Percentiles rank a stretch among this genome's conserved stretches.
These are phyloP conservation scores for Nematostella vectensis DNA, from an alignment of 92 coral and sea anemone genomes.

Conservation along the genomic window DNA sequence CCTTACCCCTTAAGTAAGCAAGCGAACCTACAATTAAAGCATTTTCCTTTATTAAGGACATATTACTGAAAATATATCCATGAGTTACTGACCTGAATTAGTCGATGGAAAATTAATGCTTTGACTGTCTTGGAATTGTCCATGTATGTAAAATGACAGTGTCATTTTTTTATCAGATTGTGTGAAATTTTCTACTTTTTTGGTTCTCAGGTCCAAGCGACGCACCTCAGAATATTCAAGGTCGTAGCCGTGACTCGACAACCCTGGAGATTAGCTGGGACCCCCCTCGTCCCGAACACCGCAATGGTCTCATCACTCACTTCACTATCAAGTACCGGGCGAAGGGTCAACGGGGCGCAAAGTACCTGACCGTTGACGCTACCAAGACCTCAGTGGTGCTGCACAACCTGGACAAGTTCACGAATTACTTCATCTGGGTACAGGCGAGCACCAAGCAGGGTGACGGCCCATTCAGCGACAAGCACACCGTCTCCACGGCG, in stretches of 20 bases:
- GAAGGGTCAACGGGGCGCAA: conserved; percentile 30
- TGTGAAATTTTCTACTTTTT: too few relatives aligned
- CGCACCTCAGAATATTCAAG: conserved; percentile 60
- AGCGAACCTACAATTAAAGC: too few relatives aligned
- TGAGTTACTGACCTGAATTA: too few relatives aligned
- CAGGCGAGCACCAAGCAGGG: conserved; percentile 76
- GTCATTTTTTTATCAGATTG: too few relatives aligned
- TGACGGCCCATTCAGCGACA: conserved; percentile 59
- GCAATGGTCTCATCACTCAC: conserved; percentile 79
- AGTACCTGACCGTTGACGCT: conserved; percentile 47
- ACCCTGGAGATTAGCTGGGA: conserved; percentile 70
- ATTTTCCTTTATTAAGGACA: too few relatives aligned
- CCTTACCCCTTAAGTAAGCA: too few relatives aligned
- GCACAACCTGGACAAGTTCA: conserved; percentile 67
- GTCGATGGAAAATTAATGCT: too few relatives aligned
- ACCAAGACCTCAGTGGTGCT: conserved; percentile 50
- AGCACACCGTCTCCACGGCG: conserved; percentile 52
- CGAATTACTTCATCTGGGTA: conserved; percentile 72
- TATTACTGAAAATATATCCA: too few relatives aligned
- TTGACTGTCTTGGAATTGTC: too few relatives aligned
- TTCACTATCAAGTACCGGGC: conserved; percentile 62
- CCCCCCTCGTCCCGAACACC: conserved; percentile 67
- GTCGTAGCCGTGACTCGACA: conserved; percentile 60
- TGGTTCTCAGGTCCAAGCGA: conserved; percentile 61
- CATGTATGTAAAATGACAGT: too few relatives aligned